These are phyloP conservation scores for Scaptomyza hsui DNA, from an alignment of 1,140 invertebrate genomes.

Conservation along the genomic window DNA sequence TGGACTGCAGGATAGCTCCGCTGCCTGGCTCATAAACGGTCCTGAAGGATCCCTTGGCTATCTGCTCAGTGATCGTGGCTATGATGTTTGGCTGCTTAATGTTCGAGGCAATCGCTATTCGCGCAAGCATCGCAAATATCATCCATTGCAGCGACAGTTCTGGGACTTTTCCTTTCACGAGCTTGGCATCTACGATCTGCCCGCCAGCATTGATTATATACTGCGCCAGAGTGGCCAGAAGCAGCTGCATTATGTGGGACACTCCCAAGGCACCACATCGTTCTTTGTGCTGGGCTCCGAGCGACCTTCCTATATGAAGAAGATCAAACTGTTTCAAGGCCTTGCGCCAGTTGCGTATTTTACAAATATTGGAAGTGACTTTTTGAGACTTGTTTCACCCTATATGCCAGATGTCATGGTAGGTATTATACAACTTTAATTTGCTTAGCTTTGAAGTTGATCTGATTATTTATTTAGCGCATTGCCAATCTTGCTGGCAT, in stretches of 20 bases:
- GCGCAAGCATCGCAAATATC: conserved; percentile 84
- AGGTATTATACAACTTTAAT: background rate
- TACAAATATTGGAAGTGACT: conserved; percentile 12
- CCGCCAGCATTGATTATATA: conserved; percentile 88
- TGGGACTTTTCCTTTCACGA: conserved; percentile 88
- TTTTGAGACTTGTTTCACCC: background rate
- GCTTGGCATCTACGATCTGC: conserved; percentile 88
- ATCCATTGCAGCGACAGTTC: conserved; percentile 82
- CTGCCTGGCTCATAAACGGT: conserved; percentile 85
- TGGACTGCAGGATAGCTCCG: conserved; percentile 86
- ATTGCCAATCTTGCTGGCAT: conserved; percentile 41
- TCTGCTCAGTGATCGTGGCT: conserved; percentile 88
- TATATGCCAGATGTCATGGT: background rate
- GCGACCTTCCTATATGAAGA: conserved; percentile 88
- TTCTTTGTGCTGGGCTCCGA: conserved; percentile 87
- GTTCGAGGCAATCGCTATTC: conserved; percentile 88
- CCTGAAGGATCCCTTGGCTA: conserved; percentile 84
- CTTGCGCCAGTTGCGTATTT: conserved; percentile 86
- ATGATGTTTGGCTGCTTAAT: conserved; percentile 91
- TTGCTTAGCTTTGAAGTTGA: too few species aligned
- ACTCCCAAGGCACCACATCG: conserved; percentile 86
- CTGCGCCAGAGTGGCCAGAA: conserved; percentile 84
- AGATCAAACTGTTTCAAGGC: conserved; percentile 86
- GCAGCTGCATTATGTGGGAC: conserved; percentile 84
- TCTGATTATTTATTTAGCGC: conserved; percentile 4